Percentiles rank a stretch among this genome's conserved stretches.
phyloP scores from a whole-genome alignment of 2,888 invertebrate species.

The Zygaena filipendulae region DNA sequence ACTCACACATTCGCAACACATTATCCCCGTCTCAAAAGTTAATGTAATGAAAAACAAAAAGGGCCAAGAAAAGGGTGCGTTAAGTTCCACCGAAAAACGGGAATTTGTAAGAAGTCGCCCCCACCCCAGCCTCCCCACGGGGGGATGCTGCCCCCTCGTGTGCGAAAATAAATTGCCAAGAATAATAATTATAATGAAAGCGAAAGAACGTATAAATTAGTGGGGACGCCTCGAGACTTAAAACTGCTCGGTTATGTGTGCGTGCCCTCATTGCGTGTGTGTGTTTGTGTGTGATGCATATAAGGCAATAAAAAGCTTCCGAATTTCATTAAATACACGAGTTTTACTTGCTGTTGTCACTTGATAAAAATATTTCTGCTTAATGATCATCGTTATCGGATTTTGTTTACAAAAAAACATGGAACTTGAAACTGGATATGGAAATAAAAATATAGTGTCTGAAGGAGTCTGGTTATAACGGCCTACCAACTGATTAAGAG shows the following conservation, averaged over 20 bases:
- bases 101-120: constrained; percentile 65
- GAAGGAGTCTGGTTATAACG: too few relatives aligned
- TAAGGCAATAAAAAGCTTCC: not conserved
- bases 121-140: constrained; percentile 26
- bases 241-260: constrained; percentile 24
- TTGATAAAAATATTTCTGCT: too few relatives aligned
- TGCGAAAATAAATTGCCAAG: constrained; percentile 70
- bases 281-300: constrained; percentile 27
- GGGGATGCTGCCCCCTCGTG: constrained; percentile 59
- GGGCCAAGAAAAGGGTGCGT: constrained; percentile 69
- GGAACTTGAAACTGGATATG: too few relatives aligned
- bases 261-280: constrained; percentile 22
- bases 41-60: constrained; percentile 70
- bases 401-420: too few relatives aligned
- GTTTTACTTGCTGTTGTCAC: too few relatives aligned
- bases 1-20: constrained; percentile 56
- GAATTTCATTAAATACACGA: too few relatives aligned
- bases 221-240: constrained; percentile 60
- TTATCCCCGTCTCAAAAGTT: constrained; percentile 64
- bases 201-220: constrained; percentile 70
- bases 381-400: too few relatives aligned
- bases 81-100: constrained; percentile 68
- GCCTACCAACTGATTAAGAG: too few relatives aligned
- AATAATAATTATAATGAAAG: constrained; percentile 70
- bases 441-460: too few relatives aligned